These are phyloP conservation scores for Antigone vipio DNA, from an alignment of 2,113 vertebrate genomes.

Conservation along the genomic window DNA sequence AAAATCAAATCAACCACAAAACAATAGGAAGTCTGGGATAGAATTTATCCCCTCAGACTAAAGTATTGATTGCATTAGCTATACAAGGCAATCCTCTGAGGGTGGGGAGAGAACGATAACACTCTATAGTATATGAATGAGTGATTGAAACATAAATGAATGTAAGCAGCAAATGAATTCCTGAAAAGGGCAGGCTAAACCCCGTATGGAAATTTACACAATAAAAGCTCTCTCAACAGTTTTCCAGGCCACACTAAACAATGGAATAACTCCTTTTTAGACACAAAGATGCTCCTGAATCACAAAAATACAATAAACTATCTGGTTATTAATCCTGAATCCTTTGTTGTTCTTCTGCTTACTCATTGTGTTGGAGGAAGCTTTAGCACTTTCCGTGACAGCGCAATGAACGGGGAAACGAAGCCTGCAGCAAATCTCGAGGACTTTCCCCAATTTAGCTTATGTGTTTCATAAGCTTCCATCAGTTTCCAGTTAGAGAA, in stretches of 20 bases:
- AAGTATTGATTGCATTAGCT: constrained; percentile 38
- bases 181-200: constrained; percentile 48
- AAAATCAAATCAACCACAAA: constrained; percentile 50
- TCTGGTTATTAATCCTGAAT: background rate
- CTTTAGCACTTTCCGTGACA: background rate
- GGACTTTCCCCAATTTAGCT: background rate
- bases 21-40: constrained; percentile 16
- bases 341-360: background rate
- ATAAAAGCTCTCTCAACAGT: constrained; percentile 2
- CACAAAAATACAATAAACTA: background rate
- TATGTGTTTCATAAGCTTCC: background rate
- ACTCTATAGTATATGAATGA: constrained; percentile 1
- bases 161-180: constrained; percentile 49
- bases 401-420: background rate
- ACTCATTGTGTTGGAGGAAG: background rate
- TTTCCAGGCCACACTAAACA: background rate
- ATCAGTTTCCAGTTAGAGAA: background rate
- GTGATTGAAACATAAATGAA: constrained; percentile 19
- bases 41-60: constrained; percentile 24
- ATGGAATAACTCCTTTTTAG: background rate
- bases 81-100: background rate
- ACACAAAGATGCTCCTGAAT: background rate
- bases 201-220: constrained; percentile 23
- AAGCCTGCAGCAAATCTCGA: background rate
- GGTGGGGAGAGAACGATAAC: background rate